Evolutionary conservation across 2,797 vertebrate genomes (phyloP), one percentile per base, ranked within the genome.

Genomic region (Hydrocynus forskahlii): DNA sequence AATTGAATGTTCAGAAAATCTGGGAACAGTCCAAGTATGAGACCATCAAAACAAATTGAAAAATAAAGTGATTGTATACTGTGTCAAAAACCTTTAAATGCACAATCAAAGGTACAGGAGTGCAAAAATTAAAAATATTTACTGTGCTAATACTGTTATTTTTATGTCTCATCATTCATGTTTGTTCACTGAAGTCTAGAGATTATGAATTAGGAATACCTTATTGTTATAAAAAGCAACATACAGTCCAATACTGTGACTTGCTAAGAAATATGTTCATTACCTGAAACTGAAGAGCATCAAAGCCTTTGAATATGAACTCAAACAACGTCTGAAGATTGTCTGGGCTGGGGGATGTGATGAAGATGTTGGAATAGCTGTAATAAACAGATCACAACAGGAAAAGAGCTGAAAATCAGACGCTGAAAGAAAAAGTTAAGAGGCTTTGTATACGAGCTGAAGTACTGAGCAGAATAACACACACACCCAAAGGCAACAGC

Each of bases 281-380:
- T 85, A 99, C 97, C 97, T 99, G 96, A 88, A 98, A 99, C 80
- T 97, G 96, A 71, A 99, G 92, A 0, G 95, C 92, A 88, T 99
- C 98, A 80, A 99, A 99, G 64, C 98, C 98, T 92, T 99, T 99
- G 89, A 99, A 99, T 75, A 99, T 93, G 88, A 99, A 99, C 84
- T 99, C 97, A 92, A 99, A 99, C 80, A 99, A 92, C 7, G 98
- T 99, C 85, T 97, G 96, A 70, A 99, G 95, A 89, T 99, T 99
- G 90, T 99, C 98, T 0, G 98, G 98, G 87, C 97, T 99, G 2
- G 98, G 98, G 1, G 98, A 99, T 0, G 98, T 99, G 54, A 99
- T 96, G 81, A 99, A 99, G 84, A 99, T 96, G 73, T 99, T 99
- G 87, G 98, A 99, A 88, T 99, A 99, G 69, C 97, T 99, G 87